A percentile compares a stretch with the other conserved stretches of the same genome.
phyloP scores from a whole-genome alignment of 2,113 vertebrate species.

The Phrynosoma blainvillii region DNA sequence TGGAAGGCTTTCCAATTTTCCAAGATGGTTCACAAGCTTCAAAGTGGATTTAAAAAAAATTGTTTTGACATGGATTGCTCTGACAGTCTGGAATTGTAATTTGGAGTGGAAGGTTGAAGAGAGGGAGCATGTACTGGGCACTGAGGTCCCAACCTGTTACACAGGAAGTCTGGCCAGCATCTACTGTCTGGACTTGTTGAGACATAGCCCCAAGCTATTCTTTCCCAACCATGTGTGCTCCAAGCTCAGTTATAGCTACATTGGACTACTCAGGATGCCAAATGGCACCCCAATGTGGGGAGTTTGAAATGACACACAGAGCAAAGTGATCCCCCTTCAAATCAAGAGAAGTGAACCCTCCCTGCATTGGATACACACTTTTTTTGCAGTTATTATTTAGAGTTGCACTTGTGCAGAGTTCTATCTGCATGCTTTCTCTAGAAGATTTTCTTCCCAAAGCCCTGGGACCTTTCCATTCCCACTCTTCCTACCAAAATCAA shows the following conservation, averaged over 20 bases:
- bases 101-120: not conserved
- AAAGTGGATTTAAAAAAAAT: not conserved
- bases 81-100: not conserved
- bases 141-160: not conserved
- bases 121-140: too few relatives aligned
- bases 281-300: not conserved
- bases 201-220: not conserved
- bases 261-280: not conserved
- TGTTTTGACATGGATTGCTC: not conserved
- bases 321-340: not conserved
- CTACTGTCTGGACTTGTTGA: not conserved
- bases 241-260: not conserved
- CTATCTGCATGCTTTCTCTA: not conserved
- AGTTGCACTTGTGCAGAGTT: not conserved
- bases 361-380: not conserved
- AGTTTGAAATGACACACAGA: not conserved
- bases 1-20: not conserved
- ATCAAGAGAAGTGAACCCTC: not conserved
- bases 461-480: not conserved
- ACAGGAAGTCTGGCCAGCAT: not conserved
- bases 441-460: not conserved
- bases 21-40: not conserved
- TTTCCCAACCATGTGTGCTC: not conserved
- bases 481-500: slow-evolving; percentile 52
- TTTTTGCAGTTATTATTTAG: not conserved